Base-by-base conservation (phyloP, 2,797 vertebrate genomes). In the Calcarius lapponicus region DNA sequence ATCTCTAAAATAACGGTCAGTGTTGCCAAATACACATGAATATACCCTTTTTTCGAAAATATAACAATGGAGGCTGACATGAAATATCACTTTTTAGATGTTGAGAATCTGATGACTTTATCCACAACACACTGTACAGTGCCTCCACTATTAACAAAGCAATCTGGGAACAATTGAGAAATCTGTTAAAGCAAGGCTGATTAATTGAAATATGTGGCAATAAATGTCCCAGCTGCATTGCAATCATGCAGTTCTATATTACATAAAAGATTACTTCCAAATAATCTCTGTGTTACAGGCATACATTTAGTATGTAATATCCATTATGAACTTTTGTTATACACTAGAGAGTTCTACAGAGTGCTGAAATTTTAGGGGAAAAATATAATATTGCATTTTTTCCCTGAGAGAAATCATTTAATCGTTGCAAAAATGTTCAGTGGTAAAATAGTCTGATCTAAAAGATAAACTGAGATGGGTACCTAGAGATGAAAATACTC, bases 181-280 rank as follows among this genome's bases (percentile, higher is more conserved):
- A 84, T 54, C 22, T 76, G 57, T 83, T 83, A 36, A 36, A 94
- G 62, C 22, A 87, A 58, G 78, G 24, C 10, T 92, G 43, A 94
- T 96, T 92, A 95, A 83, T 60, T 94, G 91, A 91, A 86, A 93
- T 81, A 79, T 47, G 36, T 79, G 19, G 29, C 62, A 93, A 69
- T 71, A 80, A 87, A 71, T 56, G 57, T 84, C 61, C 47, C 74
- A 62, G 31, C 69, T 0, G 5, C 57, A 83, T 91, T 60, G 86
- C 38, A 48, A 48, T 72, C 71, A 36, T 81, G 10, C 36, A 80
- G 25, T 73, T 90, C 51, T 47, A 47, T 70, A 61, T 76, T 80
- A 87, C 40, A 78, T 32, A 94, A 91, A 79, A 76, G 43, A 94
- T 74, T 73, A 11, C 10, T 95, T 89, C 67, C 62, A 56, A 81